These are phyloP conservation scores for Pammene aurita DNA, from an alignment of 2,888 invertebrate species.

Conservation along the genomic window DNA sequence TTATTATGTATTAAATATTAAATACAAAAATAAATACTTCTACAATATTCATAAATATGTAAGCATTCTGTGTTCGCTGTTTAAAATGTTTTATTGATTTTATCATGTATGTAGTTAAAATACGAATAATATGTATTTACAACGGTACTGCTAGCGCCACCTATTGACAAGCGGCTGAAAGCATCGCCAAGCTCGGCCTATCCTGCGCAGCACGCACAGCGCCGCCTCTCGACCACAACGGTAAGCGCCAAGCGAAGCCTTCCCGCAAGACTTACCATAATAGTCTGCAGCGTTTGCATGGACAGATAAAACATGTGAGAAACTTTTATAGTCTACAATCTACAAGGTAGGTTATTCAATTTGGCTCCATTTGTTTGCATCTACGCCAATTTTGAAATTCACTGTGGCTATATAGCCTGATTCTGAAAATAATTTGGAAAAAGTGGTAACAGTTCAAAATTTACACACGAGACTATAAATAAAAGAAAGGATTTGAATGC, in stretches of 20 bases:
- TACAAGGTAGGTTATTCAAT: not conserved
- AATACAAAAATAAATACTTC: too few relatives aligned
- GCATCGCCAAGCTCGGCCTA: constrained; percentile 49
- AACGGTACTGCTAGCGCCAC: constrained; percentile 53
- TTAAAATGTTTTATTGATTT: too few relatives aligned
- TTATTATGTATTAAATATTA: too few relatives aligned
- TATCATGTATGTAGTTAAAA: too few relatives aligned
- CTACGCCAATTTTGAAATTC: not conserved
- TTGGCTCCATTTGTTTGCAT: not conserved
- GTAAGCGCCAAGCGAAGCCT: constrained; percentile 66
- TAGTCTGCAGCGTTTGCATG: constrained; percentile 78
- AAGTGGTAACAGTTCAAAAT: not conserved
- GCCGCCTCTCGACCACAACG: constrained; percentile 64
- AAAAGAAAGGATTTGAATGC: too few relatives aligned
- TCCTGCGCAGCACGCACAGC: constrained; percentile 47
- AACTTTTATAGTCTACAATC: not conserved
- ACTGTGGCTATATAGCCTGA: not conserved
- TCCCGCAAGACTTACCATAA: constrained; percentile 77
- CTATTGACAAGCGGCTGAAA: constrained; percentile 50
- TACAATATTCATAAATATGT: too few relatives aligned
- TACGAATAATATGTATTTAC: not conserved
- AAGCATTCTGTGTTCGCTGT: too few relatives aligned
- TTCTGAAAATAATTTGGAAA: constrained; percentile 14
- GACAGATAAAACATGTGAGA: constrained; percentile 72
- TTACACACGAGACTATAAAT: too few relatives aligned